These are phyloP conservation scores for Gorsachius goisagi DNA, from an alignment of 2,113 vertebrate species.

Conservation along the genomic window DNA sequence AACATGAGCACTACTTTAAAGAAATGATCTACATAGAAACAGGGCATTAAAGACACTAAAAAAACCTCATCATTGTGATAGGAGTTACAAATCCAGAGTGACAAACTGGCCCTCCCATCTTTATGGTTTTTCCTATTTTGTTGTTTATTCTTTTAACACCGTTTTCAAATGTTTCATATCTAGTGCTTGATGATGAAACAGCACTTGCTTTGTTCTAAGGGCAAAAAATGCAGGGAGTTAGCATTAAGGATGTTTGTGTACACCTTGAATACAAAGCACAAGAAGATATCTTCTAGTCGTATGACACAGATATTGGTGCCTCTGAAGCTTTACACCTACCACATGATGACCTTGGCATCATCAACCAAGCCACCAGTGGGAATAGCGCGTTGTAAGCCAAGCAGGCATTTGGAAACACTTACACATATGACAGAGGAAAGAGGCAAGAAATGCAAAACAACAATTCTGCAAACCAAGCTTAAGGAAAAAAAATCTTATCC, in stretches of 20 bases:
- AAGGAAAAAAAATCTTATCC: not conserved
- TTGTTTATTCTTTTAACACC: not conserved
- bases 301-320: accelerated
- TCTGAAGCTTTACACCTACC: not conserved
- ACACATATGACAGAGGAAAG: not conserved
- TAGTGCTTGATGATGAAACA: not conserved
- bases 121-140: not conserved
- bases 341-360: not conserved
- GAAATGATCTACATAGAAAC: not conserved
- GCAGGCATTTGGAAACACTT: not conserved
- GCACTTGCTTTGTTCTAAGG: not conserved
- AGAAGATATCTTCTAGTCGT: not conserved
- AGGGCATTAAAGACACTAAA: not conserved
- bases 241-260: not conserved
- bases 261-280: not conserved
- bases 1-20: not conserved
- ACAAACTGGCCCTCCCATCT: not conserved
- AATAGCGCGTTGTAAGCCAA: not conserved
- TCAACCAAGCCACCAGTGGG: not conserved
- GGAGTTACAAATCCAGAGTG: not conserved
- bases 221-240: not conserved
- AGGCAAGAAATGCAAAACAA: not conserved
- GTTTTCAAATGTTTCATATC: not conserved
- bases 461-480: not conserved
- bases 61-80: not conserved